Evolutionary conservation across 2,797 vertebrate species (phyloP).

Genomic region (Chloroceryle amazona): DNA sequence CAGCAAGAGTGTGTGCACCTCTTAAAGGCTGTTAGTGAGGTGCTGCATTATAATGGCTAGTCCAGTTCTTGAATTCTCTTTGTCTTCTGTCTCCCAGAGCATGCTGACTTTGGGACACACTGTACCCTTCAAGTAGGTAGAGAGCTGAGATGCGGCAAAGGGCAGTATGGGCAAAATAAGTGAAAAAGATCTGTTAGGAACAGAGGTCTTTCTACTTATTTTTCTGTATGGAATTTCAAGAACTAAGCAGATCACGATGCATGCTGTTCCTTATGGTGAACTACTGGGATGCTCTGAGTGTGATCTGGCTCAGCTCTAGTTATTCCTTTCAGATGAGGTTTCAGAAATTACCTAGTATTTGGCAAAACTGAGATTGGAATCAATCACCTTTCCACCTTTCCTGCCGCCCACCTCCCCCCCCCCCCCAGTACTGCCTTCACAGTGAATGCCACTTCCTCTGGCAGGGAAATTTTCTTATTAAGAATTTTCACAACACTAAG

Average conservation of each 20-base stretch:
- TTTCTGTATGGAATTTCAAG: not conserved
- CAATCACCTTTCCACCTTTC: not conserved
- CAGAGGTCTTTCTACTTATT: not conserved
- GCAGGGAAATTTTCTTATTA: not conserved
- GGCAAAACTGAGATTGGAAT: not conserved
- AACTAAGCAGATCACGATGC: not conserved
- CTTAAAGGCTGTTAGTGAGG: not conserved
- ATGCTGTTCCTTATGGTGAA: not conserved
- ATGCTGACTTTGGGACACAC: not conserved
- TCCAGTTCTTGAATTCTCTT: not conserved
- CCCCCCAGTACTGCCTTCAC: not conserved
- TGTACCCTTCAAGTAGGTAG: not conserved
- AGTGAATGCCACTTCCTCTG: not conserved
- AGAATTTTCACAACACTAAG: not conserved
- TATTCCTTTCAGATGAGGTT: not conserved
- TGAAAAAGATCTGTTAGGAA: not conserved
- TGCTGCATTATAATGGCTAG: not conserved
- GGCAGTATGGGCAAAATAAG: not conserved
- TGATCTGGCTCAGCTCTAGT: not conserved
- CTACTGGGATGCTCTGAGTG: not conserved
- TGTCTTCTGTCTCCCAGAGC: not conserved
- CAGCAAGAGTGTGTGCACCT: fast-evolving
- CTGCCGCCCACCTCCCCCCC: not conserved
- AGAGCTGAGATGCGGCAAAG: not conserved
- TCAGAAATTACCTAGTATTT: not conserved